phyloP scores from a whole-genome alignment of 1,140 invertebrate species.

The Cheumatopsyche charites region DNA sequence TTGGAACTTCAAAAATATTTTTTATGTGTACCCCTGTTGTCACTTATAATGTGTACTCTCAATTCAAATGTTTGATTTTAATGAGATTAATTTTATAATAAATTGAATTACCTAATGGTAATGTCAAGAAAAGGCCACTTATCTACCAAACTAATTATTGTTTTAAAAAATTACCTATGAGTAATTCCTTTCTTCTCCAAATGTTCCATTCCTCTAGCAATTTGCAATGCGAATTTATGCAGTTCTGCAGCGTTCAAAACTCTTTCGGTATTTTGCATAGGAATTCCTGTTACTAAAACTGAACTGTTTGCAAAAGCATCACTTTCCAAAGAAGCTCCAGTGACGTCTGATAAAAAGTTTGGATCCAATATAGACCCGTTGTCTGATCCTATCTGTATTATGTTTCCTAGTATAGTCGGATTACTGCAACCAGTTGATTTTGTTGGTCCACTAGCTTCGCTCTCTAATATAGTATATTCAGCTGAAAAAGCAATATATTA shows the following conservation, averaged over 20 bases:
- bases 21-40: too few species aligned
- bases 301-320: slow-evolving; percentile 28
- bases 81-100: too few species aligned
- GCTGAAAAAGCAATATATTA: slow-evolving; percentile 50
- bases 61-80: too few species aligned
- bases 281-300: background rate
- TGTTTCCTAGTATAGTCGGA: slow-evolving; percentile 46
- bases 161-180: too few species aligned
- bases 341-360: slow-evolving; percentile 15
- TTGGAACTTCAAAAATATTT: too few species aligned
- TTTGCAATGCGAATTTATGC: slow-evolving; percentile 71
- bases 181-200: slow-evolving; percentile 69
- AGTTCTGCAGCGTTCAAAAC: slow-evolving; percentile 65
- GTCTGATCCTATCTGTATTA: slow-evolving; percentile 1
- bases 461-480: slow-evolving; percentile 58
- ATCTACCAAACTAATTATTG: too few species aligned
- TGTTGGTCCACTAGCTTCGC: slow-evolving; percentile 33
- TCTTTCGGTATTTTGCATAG: slow-evolving; percentile 46
- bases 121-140: too few species aligned
- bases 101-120: too few species aligned
- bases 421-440: slow-evolving; percentile 16
- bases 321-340: slow-evolving; percentile 27
- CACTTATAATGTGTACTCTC: too few species aligned
- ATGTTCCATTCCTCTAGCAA: slow-evolving; percentile 73
- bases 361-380: background rate